Percentiles rank a stretch among this genome's conserved stretches.
Evolutionary conservation across 2,797 vertebrate genomes (phyloP).

Genomic region (Morus bassanus): DNA sequence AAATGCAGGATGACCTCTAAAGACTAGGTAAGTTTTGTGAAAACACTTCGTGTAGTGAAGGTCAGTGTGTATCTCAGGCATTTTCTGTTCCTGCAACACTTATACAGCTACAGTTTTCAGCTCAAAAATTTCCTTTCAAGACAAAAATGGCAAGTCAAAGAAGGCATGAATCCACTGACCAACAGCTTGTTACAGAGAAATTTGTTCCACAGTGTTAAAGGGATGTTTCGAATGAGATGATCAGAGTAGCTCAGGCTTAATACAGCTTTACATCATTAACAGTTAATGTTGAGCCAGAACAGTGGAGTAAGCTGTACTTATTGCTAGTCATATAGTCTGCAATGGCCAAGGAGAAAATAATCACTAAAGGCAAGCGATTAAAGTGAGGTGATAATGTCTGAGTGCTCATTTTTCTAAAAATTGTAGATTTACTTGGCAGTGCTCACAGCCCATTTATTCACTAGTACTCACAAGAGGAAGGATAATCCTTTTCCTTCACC

Average conservation of each 20-base stretch:
- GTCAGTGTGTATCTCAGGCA: background rate
- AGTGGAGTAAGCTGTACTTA: constrained; percentile 37
- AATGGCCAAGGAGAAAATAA: constrained; percentile 39
- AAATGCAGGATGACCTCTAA: background rate
- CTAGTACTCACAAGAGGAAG: background rate
- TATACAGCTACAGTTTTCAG: background rate
- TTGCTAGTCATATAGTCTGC: constrained; percentile 43
- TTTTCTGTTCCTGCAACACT: background rate
- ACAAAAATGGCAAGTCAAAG: background rate
- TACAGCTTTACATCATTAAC: constrained; percentile 53
- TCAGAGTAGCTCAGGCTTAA: constrained; percentile 35
- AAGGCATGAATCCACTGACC: background rate
- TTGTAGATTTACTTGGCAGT: constrained; percentile 20
- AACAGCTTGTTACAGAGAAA: background rate
- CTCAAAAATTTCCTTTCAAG: background rate
- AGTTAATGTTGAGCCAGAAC: constrained; percentile 35
- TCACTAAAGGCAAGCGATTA: constrained; percentile 38
- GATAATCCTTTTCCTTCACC: background rate
- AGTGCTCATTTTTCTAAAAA: background rate
- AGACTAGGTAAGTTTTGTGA: background rate
- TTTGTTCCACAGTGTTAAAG: background rate
- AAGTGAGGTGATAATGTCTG: constrained; percentile 15
- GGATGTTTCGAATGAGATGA: background rate
- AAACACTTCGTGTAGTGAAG: background rate
- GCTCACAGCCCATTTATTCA: background rate